phyloP scores from a whole-genome alignment of 2,113 vertebrate species.

The Calyptommatus sinebrachiatus region DNA sequence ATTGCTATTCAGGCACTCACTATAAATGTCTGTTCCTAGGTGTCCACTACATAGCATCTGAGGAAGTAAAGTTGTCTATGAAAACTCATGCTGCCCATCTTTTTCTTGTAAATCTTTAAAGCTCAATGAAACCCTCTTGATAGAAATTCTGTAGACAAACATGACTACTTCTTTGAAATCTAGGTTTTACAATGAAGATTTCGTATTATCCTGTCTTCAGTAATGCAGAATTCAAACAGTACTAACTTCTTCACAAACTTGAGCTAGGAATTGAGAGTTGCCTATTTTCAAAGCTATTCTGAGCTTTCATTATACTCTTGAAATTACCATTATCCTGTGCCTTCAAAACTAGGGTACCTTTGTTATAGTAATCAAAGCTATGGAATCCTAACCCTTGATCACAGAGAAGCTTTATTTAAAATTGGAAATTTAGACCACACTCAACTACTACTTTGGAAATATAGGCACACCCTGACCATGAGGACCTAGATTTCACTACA shows the following conservation, averaged over 20 bases:
- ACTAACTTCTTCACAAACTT: background rate
- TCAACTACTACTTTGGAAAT: background rate
- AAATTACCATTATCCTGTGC: background rate
- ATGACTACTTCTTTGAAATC: background rate
- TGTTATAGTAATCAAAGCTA: background rate
- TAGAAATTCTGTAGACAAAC: background rate
- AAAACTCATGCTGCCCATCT: too few relatives aligned
- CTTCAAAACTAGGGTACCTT: too few relatives aligned
- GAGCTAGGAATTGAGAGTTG: background rate
- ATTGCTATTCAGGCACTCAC: too few relatives aligned
- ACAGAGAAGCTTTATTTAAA: background rate
- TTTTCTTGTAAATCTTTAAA: too few relatives aligned
- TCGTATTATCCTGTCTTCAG: background rate
- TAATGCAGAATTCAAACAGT: too few relatives aligned
- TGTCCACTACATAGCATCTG: background rate
- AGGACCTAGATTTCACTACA: background rate
- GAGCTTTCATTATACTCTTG: background rate
- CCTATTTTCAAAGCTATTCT: background rate
- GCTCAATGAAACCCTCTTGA: too few relatives aligned
- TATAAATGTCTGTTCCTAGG: too few relatives aligned
- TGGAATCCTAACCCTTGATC: background rate
- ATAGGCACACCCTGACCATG: background rate
- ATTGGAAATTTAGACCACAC: background rate
- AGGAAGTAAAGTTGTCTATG: background rate
- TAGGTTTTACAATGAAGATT: background rate